Percentiles rank a stretch among this genome's conserved stretches.
These are phyloP conservation scores for Mesorhabditis belari DNA, from an alignment of 2,888 invertebrate genomes.

Conservation along the genomic window DNA sequence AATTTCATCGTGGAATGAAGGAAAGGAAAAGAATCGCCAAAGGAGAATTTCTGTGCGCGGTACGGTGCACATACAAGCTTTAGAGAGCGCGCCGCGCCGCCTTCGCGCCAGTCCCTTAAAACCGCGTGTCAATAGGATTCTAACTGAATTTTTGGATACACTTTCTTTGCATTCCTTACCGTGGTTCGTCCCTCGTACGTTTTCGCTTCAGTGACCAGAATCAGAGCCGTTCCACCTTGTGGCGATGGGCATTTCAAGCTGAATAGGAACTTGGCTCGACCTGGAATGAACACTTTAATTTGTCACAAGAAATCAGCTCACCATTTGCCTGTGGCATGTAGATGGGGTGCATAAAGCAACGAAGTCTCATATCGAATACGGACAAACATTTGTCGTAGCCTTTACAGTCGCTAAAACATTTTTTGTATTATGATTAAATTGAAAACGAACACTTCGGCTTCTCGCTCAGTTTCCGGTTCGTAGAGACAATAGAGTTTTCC, in stretches of 20 bases:
- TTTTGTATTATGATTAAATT: not conserved
- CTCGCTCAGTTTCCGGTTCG: conserved; percentile 49
- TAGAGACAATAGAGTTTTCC: conserved; percentile 49
- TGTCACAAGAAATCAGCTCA: not conserved
- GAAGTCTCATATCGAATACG: conserved; percentile 44
- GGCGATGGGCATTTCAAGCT: conserved; percentile 37
- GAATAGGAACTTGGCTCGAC: conserved; percentile 47
- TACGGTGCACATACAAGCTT: too few species aligned
- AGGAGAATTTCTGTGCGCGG: too few species aligned
- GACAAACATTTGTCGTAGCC: conserved; percentile 16
- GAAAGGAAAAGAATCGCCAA: too few species aligned
- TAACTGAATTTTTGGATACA: not conserved
- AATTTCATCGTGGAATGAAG: too few species aligned
- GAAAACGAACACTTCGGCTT: conserved; percentile 12
- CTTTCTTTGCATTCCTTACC: not conserved
- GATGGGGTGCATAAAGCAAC: conserved; percentile 33
- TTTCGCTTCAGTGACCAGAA: conserved; percentile 33
- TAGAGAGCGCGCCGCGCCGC: too few species aligned
- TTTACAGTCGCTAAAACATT: not conserved
- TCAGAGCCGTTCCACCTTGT: conserved; percentile 39
- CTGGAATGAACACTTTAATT: conserved; percentile 15
- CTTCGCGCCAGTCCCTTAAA: too few species aligned
- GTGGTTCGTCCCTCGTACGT: not conserved
- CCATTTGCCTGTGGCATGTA: not conserved
- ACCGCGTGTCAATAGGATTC: too few species aligned